phyloP scores from a whole-genome alignment of 2,888 invertebrate species.

The Panzeria rudis region DNA sequence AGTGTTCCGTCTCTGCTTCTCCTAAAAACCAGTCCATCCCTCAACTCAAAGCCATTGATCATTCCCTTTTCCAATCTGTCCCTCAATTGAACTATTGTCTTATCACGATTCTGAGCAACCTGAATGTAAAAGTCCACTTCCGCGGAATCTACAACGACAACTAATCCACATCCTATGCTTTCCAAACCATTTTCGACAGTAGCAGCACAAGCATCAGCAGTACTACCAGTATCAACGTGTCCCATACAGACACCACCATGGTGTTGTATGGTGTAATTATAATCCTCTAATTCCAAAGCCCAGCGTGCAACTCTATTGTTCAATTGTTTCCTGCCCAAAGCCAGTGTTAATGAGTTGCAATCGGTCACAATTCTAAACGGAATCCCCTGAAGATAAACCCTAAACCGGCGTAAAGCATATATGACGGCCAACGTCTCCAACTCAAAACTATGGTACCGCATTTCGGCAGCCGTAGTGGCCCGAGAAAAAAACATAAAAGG shows the following conservation, averaged over 20 bases:
- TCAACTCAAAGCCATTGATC: no score
- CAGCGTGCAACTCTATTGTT: constrained; percentile 28
- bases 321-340: not conserved
- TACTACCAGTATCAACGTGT: not conserved
- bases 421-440: constrained; percentile 17
- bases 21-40: not conserved
- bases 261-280: constrained; percentile 42
- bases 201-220: no score
- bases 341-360: constrained; percentile 33
- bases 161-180: no score
- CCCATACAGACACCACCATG: constrained; percentile 17
- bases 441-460: constrained; percentile 20
- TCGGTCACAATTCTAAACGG: not conserved
- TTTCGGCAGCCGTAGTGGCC: not conserved
- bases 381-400: constrained; percentile 16
- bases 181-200: no score
- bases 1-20: not conserved
- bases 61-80: no score
- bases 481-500: constrained; percentile 12
- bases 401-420: constrained; percentile 11
- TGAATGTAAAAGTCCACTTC: no score
- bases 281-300: constrained; percentile 40
- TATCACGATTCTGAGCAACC: no score
- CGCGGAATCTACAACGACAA: no score
- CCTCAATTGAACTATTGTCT: not conserved